Conservation (phyloP, 2,113 vertebrate genomes). For the Grantiella picta region DNA sequence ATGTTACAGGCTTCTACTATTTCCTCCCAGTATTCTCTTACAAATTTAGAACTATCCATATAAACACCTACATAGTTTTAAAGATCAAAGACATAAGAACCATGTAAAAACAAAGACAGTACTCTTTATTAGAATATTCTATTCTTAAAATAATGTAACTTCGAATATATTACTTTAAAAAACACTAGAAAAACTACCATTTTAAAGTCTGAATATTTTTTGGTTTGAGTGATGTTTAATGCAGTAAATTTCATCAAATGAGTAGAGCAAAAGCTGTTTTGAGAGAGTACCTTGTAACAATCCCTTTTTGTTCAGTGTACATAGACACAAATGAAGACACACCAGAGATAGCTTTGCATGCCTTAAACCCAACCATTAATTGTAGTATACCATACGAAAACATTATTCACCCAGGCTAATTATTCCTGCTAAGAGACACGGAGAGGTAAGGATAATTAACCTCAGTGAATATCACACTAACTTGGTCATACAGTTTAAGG, state of each 20-base stretch:
- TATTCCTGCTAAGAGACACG: background rate
- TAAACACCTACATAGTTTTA: background rate
- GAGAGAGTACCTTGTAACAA: background rate
- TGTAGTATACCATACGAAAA: background rate
- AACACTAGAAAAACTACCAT: background rate
- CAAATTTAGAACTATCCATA: background rate
- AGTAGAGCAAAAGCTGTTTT: background rate
- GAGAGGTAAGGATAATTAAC: background rate
- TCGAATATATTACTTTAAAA: background rate
- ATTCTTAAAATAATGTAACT: background rate
- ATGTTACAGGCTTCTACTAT: background rate
- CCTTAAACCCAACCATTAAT: background rate
- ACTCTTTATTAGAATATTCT: background rate
- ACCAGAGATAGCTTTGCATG: background rate
- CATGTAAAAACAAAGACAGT: background rate
- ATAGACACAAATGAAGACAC: background rate
- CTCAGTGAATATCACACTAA: background rate
- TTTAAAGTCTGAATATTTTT: background rate
- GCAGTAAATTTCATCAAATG: background rate
- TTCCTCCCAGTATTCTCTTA: background rate
- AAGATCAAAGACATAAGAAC: background rate
- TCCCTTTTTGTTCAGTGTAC: background rate
- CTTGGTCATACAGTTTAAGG: background rate
- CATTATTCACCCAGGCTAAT: background rate
- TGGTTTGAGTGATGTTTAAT: background rate